Base-by-base conservation (phyloP, 2,888 invertebrate genomes). In the Lypha dubia region DNA sequence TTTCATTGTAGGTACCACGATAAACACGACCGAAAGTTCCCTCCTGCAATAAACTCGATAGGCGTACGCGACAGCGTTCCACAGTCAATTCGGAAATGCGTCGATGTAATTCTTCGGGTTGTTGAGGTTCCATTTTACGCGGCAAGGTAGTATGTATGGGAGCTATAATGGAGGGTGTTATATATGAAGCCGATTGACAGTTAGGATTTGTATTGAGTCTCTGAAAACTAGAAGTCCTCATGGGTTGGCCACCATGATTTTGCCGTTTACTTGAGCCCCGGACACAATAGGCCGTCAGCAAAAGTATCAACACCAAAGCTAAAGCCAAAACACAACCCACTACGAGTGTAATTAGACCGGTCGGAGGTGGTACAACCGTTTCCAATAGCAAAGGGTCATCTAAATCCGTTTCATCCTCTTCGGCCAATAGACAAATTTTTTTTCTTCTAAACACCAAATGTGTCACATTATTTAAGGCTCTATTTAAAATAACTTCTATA, bases 1-100 rank as follows among this genome's bases (percentile, higher is more conserved):
- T 94, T 15, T 95, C 94, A 93, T 95, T 96, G 93, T 94, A 96
- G 86, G 93, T 96, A 15, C 97, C 98, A 84, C 95, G 95, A 91
- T 97, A 97, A 38, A 98, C 95, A 63, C 96, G 94, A 0, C 98
- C 98, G 89, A 97, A 98, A 20, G 97, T 97, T 41, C 98, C 98
- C 93, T 96, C 95, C 86, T 96, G 95, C 5, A 95, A 94, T 53
- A 97, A 94, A 86, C 95, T 96, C 70, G 95, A 95, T 86, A 97
- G 93, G 62, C 97, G 94, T 44, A 97, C 96, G 84, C 97, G 94
- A 91, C 96, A 97, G 90, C 95, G 89, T 86, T 92, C 91, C 22
- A 92, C 92, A 0, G 92, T 92, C 41, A 92, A 74, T 68, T 92
- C 95, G 85, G 89, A 91, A 88, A 92, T 90, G 44, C 92, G 90